Base-by-base conservation (phyloP, 2,888 invertebrate species). In the Leucozona laternaria region DNA sequence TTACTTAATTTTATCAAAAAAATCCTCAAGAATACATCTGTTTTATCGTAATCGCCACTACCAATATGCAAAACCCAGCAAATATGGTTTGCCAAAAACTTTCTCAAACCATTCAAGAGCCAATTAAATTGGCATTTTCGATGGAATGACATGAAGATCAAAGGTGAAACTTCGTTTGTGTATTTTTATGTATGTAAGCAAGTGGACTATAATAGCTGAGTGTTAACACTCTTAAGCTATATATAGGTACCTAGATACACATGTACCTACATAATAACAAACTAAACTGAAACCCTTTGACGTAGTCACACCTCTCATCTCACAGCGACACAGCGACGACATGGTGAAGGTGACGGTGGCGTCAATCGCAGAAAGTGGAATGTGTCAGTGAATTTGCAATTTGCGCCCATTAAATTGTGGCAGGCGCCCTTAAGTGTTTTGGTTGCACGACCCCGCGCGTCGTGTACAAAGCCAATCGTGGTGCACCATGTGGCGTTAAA, bases 371-470 rank as follows among this genome's bases (percentile, higher is more conserved):
- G 25, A 68, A 31, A 76, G 57, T 76, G 76, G 80, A 84, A 80
- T 80, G 84, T 84, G 82, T 82, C 84, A 78, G 80, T 79, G 73
- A 80, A 88, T 86, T 88, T 88, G 88, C 86, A 79, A 76, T 81
- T 84, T 77, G 86, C 80, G 81, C 83, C 86, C 87, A 82, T 88
- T 87, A 84, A 87, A 88, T 72, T 88, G 88, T 83, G 86, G 86
- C 83, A 81, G 73, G 86, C 83, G 79, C 80, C 80, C 84, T 77
- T 83, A 77, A 86, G 83, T 83, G 82, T 78, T 79, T 79, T 84
- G 87, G 79, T 87, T 87, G 87, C 79, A 86, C 71, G 71, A 71
- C 70, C 45, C 86, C 78, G 73, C 75, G 82, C 71, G 25, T 73
- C 75, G 82, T 64, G 25, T 73, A 78, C 82, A 86, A 86, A 82